These are phyloP conservation scores for Vanessa tameamea DNA, from an alignment of 1,140 invertebrate species.

Conservation along the genomic window DNA sequence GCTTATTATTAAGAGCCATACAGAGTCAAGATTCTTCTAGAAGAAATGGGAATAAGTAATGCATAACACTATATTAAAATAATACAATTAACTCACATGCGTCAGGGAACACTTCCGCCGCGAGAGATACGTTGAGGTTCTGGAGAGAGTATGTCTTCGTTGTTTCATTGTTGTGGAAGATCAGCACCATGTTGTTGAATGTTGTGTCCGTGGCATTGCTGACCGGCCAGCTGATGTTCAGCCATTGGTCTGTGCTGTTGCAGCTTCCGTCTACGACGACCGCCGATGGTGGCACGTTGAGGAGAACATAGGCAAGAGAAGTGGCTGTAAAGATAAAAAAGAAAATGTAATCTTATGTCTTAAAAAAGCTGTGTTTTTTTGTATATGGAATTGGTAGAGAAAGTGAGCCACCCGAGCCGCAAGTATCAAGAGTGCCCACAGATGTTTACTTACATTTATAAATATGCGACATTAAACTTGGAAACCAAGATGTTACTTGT, in stretches of 20 bases:
- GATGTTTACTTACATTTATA: too few species aligned
- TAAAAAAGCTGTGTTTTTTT: too few species aligned
- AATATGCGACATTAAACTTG: too few species aligned
- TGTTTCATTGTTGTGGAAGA: conserved; percentile 77
- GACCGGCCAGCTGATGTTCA: conserved; percentile 75
- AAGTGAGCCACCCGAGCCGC: too few species aligned
- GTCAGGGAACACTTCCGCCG: conserved; percentile 53
- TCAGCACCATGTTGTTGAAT: conserved; percentile 63
- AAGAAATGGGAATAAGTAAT: too few species aligned
- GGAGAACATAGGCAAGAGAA: conserved; percentile 47
- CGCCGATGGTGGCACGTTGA: conserved; percentile 77
- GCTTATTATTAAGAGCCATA: too few species aligned
- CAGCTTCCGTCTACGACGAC: conserved; percentile 71
- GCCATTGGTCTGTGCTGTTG: conserved; percentile 63
- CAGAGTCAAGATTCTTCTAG: too few species aligned
- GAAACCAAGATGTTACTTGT: too few species aligned
- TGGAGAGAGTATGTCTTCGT: conserved; percentile 61
- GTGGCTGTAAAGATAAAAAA: conserved; percentile 38
- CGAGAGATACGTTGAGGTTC: conserved; percentile 55
- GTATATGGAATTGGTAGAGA: too few species aligned
- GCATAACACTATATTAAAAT: neutral
- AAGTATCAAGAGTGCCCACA: too few species aligned
- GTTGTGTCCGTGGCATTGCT: conserved; percentile 37
- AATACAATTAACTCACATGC: conserved; percentile 52
- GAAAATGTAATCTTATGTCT: neutral